These are phyloP conservation scores for Onthophagus sagittarius DNA, from an alignment of 2,888 invertebrate species.

Conservation along the genomic window DNA sequence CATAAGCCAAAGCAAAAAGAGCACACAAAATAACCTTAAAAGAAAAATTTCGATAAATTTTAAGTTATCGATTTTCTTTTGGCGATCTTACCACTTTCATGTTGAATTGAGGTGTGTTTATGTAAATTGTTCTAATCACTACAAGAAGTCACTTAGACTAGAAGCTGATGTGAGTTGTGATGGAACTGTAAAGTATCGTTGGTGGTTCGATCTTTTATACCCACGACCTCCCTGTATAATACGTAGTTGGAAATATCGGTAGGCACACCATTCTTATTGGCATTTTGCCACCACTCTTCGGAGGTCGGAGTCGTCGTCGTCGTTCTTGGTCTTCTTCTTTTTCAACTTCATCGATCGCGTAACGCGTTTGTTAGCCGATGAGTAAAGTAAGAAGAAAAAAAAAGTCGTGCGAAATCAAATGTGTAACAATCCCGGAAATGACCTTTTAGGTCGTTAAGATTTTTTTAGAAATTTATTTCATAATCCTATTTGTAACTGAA, in stretches of 20 bases:
- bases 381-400: neutral
- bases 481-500: no score
- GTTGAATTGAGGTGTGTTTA: neutral
- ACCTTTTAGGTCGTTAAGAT: neutral
- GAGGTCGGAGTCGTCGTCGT: no score
- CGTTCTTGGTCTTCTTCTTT: neutral
- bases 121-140: neutral
- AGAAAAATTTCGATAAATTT: neutral
- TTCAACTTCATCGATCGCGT: neutral
- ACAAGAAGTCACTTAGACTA: neutral
- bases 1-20: constrained; percentile 33
- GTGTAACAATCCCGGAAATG: neutral
- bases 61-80: neutral
- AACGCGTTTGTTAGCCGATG: neutral
- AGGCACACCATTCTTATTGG: neutral
- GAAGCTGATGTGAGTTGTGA: neutral
- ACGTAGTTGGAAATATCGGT: neutral
- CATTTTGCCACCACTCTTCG: neutral
- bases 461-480: neutral
- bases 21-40: constrained; percentile 30
- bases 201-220: neutral
- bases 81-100: constrained; percentile 20
- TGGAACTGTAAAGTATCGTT: neutral
- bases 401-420: neutral
- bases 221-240: neutral